Evolutionary conservation across 2,113 vertebrate species (phyloP), one percentile per base, ranked within the genome.

Genomic region (Bothrops jararaca): DNA sequence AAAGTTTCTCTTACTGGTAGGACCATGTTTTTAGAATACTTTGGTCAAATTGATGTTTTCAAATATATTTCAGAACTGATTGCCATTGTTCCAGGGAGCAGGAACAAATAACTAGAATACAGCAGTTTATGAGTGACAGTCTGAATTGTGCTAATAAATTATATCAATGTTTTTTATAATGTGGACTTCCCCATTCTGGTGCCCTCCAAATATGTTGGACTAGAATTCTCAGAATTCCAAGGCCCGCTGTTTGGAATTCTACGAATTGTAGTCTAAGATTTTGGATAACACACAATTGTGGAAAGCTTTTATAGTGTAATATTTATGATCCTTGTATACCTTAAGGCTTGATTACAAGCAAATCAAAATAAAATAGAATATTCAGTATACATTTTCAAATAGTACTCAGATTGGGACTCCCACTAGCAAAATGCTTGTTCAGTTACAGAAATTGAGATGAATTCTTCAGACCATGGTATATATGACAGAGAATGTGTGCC

Each of bases 1-100:
- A 20, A n/a, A 80, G 1, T 20, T 3, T 1, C 1, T n/a, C 50
- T 89, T 18, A 74, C 0, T 0, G 0, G 15, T 0, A 39, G 26
- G 54, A 60, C 64, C 85, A 54, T 48, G 90, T 45, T 3, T 0
- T 0, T 6, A 80, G 34, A 80, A 39, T 80, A 42, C 22, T 80
- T 39, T 39, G 69, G 34, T 80, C 34, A 42, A 39, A 39, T 34
- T 42, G 18, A 80, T 42, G 18, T 42, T 42, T 80, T 18, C 34
- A 42, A 80, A 80, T 39, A 80, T 80, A 39, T 42, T 80, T 42
- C 15, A 20, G 34, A 39, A 80, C 34, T 80, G 74, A 80, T 80
- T 80, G 20, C 34, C 74, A 42, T 80, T 39, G 74, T 42, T 22
- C 6, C 34, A 80, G 18, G 3, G 34, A 80, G 69, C 69, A 42